Evolutionary conservation across 2,797 vertebrate genomes (phyloP).

Genomic region (Atherinosoma microstoma): DNA sequence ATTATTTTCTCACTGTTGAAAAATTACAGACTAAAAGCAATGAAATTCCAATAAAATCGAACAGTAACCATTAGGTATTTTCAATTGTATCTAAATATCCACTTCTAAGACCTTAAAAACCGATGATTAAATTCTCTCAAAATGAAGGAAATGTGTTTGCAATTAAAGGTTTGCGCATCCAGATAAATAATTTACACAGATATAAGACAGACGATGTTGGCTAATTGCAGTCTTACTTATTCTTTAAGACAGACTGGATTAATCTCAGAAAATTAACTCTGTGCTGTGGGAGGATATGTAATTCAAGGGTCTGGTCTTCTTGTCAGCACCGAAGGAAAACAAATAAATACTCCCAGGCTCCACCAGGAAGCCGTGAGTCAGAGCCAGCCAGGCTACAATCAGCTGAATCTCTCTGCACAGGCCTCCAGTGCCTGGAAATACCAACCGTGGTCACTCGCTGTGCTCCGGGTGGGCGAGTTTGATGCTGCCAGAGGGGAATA

Average conservation of each 20-base stretch:
- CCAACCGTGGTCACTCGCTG: slow-evolving; percentile 41
- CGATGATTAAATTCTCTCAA: no score
- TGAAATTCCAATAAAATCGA: neutral
- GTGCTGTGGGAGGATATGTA: slow-evolving; percentile 25
- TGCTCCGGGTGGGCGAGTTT: slow-evolving; percentile 42
- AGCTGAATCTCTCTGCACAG: slow-evolving; percentile 44
- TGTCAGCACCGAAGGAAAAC: slow-evolving; percentile 38
- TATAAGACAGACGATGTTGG: no score
- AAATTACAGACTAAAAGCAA: neutral
- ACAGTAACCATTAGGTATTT: no score
- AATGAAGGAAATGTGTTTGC: neutral
- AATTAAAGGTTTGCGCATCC: neutral
- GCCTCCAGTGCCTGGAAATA: slow-evolving; percentile 49
- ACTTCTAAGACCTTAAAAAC: neutral
- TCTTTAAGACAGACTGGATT: slow-evolving; percentile 7
- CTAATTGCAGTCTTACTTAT: neutral
- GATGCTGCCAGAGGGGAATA: slow-evolving; percentile 45
- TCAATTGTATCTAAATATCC: neutral
- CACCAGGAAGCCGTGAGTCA: slow-evolving; percentile 71
- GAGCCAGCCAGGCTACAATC: slow-evolving; percentile 56
- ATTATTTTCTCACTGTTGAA: neutral
- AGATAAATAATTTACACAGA: neutral
- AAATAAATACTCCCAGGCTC: slow-evolving; percentile 46
- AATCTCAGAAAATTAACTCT: neutral
- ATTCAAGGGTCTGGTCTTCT: slow-evolving; percentile 29